Evolutionary conservation across 2,113 vertebrate species (phyloP).

Genomic region (Cranoglanis bouderius): DNA sequence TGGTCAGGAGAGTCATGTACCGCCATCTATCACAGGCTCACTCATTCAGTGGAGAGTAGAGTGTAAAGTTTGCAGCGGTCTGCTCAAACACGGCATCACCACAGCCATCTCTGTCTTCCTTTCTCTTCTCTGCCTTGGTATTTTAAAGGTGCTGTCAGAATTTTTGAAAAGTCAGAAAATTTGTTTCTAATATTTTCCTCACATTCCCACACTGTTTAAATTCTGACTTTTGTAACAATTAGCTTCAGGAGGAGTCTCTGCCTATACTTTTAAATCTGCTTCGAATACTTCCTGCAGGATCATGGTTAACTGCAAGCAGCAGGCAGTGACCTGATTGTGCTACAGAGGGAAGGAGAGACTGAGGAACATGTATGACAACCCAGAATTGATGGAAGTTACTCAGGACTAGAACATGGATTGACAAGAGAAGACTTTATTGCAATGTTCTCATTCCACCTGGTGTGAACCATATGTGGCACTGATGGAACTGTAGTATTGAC

Average conservation of each 20-base stretch:
- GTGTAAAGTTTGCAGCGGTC: neutral
- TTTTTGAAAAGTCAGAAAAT: neutral
- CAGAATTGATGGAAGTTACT: neutral
- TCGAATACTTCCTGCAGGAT: slow-evolving; percentile 20
- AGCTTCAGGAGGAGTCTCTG: neutral
- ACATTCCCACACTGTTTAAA: neutral
- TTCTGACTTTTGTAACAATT: neutral
- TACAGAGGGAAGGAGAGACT: slow-evolving; percentile 12
- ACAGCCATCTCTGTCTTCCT: neutral
- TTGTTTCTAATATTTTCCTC: neutral
- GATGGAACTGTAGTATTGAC: neutral
- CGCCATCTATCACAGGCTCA: slow-evolving; percentile 30
- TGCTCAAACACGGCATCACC: neutral
- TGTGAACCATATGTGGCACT: neutral
- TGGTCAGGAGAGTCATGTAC: slow-evolving; percentile 35
- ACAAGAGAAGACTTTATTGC: neutral
- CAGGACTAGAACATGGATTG: neutral
- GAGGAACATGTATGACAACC: neutral
- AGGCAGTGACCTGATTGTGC: slow-evolving; percentile 33
- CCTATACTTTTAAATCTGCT: slow-evolving; percentile 33
- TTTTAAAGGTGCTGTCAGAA: neutral
- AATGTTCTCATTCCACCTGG: neutral
- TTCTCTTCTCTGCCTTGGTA: slow-evolving; percentile 6
- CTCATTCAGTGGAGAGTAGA: slow-evolving; percentile 6
- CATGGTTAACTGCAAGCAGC: slow-evolving; percentile 34